phyloP scores from a whole-genome alignment of 1,140 invertebrate genomes.

The Drosophila takahashii region DNA sequence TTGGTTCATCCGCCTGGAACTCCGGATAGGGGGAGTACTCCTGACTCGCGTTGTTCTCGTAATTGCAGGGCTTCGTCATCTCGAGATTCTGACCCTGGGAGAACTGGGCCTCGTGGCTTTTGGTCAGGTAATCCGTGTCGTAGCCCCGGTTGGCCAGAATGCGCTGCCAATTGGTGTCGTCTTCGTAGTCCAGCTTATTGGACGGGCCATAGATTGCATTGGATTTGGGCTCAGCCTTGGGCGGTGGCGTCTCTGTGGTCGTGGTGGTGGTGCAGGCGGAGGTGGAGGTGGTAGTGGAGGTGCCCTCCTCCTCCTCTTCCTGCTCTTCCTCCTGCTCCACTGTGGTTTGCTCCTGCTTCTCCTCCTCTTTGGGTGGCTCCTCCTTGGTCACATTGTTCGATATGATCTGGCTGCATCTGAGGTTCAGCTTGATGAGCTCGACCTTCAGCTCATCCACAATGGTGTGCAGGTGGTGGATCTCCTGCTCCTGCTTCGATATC shows the following conservation, averaged over 20 bases:
- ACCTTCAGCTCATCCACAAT: slow-evolving; percentile 13
- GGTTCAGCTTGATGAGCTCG: slow-evolving; percentile 12
- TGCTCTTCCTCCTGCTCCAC: slow-evolving; percentile 18
- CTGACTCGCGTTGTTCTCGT: slow-evolving; percentile 19
- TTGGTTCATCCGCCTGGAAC: slow-evolving; percentile 21
- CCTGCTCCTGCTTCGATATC: slow-evolving; percentile 17
- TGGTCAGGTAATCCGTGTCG: slow-evolving; percentile 58
- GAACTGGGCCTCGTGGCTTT: slow-evolving; percentile 43
- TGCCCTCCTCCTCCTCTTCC: slow-evolving; percentile 1
- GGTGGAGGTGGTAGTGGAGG: background rate
- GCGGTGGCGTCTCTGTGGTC: slow-evolving; percentile 1
- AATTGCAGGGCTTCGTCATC: slow-evolving; percentile 20
- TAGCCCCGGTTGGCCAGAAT: slow-evolving; percentile 70
- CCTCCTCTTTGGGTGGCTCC: background rate
- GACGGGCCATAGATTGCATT: slow-evolving; percentile 2
- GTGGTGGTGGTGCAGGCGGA: background rate
- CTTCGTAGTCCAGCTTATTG: slow-evolving; percentile 8
- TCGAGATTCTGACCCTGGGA: slow-evolving; percentile 29
- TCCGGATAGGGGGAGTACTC: slow-evolving; percentile 46
- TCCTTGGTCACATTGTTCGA: slow-evolving; percentile 9
- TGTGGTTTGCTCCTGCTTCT: slow-evolving; percentile 1
- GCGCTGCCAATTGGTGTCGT: slow-evolving; percentile 39
- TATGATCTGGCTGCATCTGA: background rate
- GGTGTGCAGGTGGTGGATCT: slow-evolving; percentile 14
- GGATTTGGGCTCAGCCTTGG: background rate